Evolutionary conservation across 1,140 invertebrate species (phyloP), one percentile per base, ranked within the genome.

Genomic region (Drosophila erecta): DNA sequence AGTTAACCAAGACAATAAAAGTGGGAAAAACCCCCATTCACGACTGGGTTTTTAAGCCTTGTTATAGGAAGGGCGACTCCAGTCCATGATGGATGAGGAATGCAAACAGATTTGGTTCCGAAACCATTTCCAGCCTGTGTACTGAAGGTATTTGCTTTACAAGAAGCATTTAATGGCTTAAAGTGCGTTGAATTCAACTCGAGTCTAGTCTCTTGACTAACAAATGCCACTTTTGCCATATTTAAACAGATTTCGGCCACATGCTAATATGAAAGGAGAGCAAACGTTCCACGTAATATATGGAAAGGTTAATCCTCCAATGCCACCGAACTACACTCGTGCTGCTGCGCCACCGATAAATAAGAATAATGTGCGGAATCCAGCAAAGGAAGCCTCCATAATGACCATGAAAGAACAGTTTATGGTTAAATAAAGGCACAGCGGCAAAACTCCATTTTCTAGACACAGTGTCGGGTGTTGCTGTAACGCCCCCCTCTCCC

Each of bases 381-480:
- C 54, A 33, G 44, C n/a, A 22, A 51, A 60, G 50, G 51, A 72
- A 59, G 64, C 67, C 65, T 55, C 43, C 60, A 64, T 85, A 85
- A 85, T 85, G 81, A 87, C 67, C 81, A 79, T 84, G 76, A 79
- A 72, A 69, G 76, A 70, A 79, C 80, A 80, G 80, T 84, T 84
- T 84, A 84, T 87, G 78, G 78, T 87, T 81, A 81, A 87, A 86
- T 76, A 86, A 79, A 77, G 79, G 66, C 53, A 46, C 55, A 65
- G 79, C 74, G 76, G 43, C 59, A 62, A 62, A 81, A 59, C 43
- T 56, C 47, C 43, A 56, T 40, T 75, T 58, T 65, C 59, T 66
- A 74, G 70, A 47, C 49, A 50, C 70, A 74, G 71, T 33, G 60
- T 47, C 64, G 49, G 46, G 15, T 59, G 20, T 65, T 30, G 17